Evolutionary conservation across 1,140 invertebrate species (phyloP), one percentile per base, ranked within the genome.

Genomic region (Paramacrobiotus metropolitanus): DNA sequence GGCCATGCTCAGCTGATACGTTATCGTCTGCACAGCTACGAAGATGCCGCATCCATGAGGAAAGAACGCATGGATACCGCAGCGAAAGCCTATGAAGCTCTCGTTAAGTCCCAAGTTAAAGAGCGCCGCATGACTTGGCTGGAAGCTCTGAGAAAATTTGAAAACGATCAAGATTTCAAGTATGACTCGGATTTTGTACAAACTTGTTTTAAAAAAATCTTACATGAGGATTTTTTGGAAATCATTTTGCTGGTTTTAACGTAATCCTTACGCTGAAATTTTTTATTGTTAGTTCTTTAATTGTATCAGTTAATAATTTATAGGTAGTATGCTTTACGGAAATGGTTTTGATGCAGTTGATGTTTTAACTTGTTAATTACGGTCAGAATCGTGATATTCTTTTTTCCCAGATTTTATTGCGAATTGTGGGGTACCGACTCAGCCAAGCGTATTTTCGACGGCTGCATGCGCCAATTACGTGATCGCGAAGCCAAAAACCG

Each of bases 41-140:
- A 78, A 30, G 92, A 97, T 69, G 88, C 91, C 1, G 79, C 87
- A 29, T 78, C 84, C 65, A 79, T 82, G 30, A 79, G 87, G 64
- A 86, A 89, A 68, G 91, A 95, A 72, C 75, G 88, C 1, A 75
- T 94, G 63, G 88, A 94, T 70, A 81, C 81, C 30, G 84, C 86
- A 0, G 87, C 86, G 1, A 87, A 92, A 70, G 84, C 85, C 1
- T 86, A 88, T 65, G 84, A 86, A 64, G 78, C 82, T 65, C 77
- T 91, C 15, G 87, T 91, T 59, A 78, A 85, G 64, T 79, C 83
- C 65, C 86, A 86, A 67, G 81, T 85, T 65, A 55, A 55, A 24
- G 48, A 55, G 48, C 48, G 48, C 4, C 15, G 28, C 4, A 15
- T 55, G 24, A 55, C 48, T 15, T 55, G 48, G 48, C 48, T 9